A percentile compares a stretch with the other conserved stretches of the same genome.
Conservation (phyloP, 2,888 invertebrate species). For the Entomobrya proxima region DNA sequence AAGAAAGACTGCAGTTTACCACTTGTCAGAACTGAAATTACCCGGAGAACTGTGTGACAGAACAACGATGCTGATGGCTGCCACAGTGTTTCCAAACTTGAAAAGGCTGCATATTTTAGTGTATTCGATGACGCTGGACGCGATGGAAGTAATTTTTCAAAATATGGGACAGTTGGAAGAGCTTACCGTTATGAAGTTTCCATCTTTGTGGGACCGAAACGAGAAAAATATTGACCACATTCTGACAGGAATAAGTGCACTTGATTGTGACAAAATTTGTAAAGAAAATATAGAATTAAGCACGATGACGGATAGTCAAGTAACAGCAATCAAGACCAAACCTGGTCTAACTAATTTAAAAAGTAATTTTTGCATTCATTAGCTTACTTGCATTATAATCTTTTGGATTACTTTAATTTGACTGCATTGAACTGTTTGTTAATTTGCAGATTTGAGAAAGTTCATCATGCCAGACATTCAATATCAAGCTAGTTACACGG, state of each 20-base stretch:
- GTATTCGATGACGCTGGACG: conserved; percentile 18
- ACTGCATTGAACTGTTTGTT: background rate
- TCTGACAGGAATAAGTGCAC: conserved; percentile 54
- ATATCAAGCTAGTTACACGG: conserved; percentile 60
- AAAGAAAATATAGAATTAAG: conserved; percentile 4
- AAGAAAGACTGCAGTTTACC: background rate
- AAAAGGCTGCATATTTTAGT: conserved; percentile 48
- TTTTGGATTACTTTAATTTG: background rate
- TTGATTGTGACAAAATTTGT: conserved; percentile 45
- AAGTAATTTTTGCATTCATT: conserved; percentile 49
- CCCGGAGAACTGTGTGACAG: conserved; percentile 45
- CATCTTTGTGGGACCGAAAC: conserved; percentile 49
- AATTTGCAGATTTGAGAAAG: conserved; percentile 47
- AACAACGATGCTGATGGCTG: background rate
- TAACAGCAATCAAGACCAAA: conserved; percentile 21
- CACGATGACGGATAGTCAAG: conserved; percentile 3
- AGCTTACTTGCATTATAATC: background rate
- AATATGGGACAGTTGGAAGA: conserved; percentile 37
- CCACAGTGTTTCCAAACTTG: conserved; percentile 42
- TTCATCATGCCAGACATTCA: conserved; percentile 66
- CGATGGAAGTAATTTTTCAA: conserved; percentile 49
- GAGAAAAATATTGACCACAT: conserved; percentile 62
- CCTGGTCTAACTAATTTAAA: conserved; percentile 56
- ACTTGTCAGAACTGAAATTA: conserved; percentile 44
- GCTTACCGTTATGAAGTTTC: conserved; percentile 44